phyloP scores from a whole-genome alignment of 2,113 vertebrate species.

The Grammomys dolichurus region DNA sequence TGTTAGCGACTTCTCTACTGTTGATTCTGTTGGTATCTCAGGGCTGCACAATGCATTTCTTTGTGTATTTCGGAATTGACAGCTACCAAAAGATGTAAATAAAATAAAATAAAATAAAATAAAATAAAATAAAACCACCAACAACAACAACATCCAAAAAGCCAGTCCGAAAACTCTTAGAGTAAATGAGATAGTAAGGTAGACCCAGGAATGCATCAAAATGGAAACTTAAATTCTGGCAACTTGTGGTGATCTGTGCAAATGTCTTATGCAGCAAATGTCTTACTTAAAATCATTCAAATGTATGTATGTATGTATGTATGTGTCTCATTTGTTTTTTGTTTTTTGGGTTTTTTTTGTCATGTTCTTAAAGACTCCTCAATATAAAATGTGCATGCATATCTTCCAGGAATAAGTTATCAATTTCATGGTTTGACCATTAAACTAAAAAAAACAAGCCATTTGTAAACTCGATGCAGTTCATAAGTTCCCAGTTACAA shows the following conservation, averaged over 20 bases:
- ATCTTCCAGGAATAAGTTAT: slow-evolving; percentile 81
- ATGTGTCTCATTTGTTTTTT: neutral
- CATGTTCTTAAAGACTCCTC: slow-evolving; percentile 69
- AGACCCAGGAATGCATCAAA: slow-evolving; percentile 69
- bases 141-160: neutral
- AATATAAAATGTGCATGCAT: slow-evolving; percentile 77
- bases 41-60: slow-evolving; percentile 74
- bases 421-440: slow-evolving; percentile 82
- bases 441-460: slow-evolving; percentile 87
- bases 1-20: slow-evolving; percentile 63
- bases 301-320: neutral
- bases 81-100: slow-evolving; percentile 71
- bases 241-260: slow-evolving; percentile 68
- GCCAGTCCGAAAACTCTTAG: slow-evolving; percentile 71
- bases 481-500: slow-evolving; percentile 89
- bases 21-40: slow-evolving; percentile 73
- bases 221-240: slow-evolving; percentile 69
- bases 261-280: slow-evolving; percentile 65
- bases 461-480: slow-evolving; percentile 86
- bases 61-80: slow-evolving; percentile 65
- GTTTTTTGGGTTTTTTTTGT: neutral
- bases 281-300: slow-evolving; percentile 65
- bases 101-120: neutral
- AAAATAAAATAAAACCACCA: neutral
- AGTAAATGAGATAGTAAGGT: slow-evolving; percentile 4